Conservation (phyloP, 2,888 invertebrate genomes). For the Chymomyza amoena region DNA sequence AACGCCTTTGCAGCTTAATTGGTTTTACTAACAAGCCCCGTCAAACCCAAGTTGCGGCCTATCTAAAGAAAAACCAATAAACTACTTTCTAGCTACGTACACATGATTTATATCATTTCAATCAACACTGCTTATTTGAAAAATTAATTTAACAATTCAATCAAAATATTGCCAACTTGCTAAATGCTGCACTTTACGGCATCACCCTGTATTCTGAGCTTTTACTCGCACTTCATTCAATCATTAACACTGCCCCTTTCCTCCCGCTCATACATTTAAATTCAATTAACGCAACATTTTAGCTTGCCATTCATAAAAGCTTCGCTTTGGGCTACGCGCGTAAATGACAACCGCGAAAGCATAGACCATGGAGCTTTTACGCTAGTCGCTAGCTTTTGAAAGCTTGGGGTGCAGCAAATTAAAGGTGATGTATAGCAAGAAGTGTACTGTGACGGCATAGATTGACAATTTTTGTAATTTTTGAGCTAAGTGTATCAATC, state of each 20-base stretch:
- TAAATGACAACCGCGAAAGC: constrained; percentile 33
- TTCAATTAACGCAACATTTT: constrained; percentile 46
- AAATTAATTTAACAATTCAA: background rate
- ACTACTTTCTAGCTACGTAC: background rate
- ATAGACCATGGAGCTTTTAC: constrained; percentile 39
- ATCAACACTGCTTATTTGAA: background rate
- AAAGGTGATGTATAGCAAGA: constrained; percentile 23
- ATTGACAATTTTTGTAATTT: background rate
- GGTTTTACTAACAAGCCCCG: background rate
- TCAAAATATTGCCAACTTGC: background rate
- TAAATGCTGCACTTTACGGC: background rate
- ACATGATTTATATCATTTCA: background rate
- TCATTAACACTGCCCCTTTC: constrained; percentile 3
- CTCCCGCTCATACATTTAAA: constrained; percentile 2
- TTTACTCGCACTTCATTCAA: constrained; percentile 52
- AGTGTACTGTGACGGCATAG: constrained; percentile 35
- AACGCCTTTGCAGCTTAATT: background rate
- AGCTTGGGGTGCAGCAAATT: constrained; percentile 15
- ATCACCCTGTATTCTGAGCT: constrained; percentile 56
- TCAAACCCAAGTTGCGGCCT: background rate
- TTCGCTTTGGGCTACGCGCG: constrained; percentile 48
- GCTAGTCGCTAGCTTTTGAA: constrained; percentile 34
- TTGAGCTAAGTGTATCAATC: too few relatives aligned
- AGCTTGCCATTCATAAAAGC: constrained; percentile 9
- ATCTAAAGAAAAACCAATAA: background rate